Conservation (phyloP, 2,888 invertebrate genomes). For the Synanthedon vespiformis region DNA sequence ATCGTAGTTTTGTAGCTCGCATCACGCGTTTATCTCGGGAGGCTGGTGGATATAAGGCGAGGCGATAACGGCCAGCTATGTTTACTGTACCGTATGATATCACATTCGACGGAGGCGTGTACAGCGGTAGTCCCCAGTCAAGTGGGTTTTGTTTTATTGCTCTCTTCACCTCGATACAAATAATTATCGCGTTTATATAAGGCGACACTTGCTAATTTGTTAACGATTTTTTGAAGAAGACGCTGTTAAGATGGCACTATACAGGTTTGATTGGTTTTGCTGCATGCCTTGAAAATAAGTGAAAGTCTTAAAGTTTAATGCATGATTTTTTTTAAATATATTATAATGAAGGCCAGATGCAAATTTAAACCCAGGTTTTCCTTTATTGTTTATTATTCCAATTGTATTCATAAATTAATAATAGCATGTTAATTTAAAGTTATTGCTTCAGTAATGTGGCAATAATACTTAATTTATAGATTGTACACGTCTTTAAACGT, state of each 20-base stretch:
- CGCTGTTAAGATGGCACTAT: slow-evolving; percentile 44
- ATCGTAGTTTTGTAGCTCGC: slow-evolving; percentile 62
- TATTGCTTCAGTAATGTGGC: too few species aligned
- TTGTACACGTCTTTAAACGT: too few species aligned
- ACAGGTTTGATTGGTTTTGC: slow-evolving; percentile 33
- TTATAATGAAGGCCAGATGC: too few species aligned
- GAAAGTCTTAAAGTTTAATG: too few species aligned
- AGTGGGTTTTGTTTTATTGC: slow-evolving; percentile 24
- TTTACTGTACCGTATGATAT: slow-evolving; percentile 58
- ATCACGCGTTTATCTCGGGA: slow-evolving; percentile 42
- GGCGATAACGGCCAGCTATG: slow-evolving; percentile 44
- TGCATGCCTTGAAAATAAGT: background rate
- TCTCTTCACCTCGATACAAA: slow-evolving; percentile 28
- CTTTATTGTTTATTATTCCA: too few species aligned
- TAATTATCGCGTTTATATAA: slow-evolving; percentile 15
- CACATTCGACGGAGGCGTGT: slow-evolving; percentile 54
- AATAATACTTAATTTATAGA: too few species aligned
- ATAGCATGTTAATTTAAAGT: too few species aligned
- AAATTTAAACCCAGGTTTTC: too few species aligned
- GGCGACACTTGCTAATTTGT: slow-evolving; percentile 13
- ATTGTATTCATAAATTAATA: too few species aligned
- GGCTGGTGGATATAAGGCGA: slow-evolving; percentile 61
- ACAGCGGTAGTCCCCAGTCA: slow-evolving; percentile 9
- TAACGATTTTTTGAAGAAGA: slow-evolving; percentile 29
- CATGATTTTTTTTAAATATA: too few species aligned